Evolutionary conservation across 2,888 invertebrate genomes (phyloP), one percentile per base, ranked within the genome.

Genomic region (Xestoiulus laeticollis): DNA sequence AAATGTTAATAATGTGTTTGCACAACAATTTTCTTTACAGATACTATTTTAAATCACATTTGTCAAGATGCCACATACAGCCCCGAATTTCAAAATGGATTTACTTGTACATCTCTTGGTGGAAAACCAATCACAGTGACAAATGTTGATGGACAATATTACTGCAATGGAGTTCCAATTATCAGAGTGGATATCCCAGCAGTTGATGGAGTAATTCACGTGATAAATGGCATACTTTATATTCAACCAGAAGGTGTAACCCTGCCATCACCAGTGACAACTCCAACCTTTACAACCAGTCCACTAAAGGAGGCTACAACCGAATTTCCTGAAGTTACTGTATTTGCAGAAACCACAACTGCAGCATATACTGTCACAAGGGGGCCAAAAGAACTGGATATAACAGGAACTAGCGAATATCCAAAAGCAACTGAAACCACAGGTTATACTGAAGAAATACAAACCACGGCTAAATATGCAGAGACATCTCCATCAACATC

Each of bases 121-220:
- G 87, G 87, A 6, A 26, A 33, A 30, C 43, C 85, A 84, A 83
- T 87, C 30, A 84, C 44, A 43, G 87, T 87, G 19, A 83, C 53
- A n/a, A 19, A 30, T 30, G 33, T 48, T 30, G 32, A 85, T 26
- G 87, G 85, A 10, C 44, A 48, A 85, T 87, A 87, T 48, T 87
- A 87, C 43, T 83, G 83, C 44, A 87, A 87, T 85, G 59, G 59
- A 33, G 48, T 85, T 87, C 87, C 85, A 48, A 85, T 87, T 44
- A 53, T 87, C 53, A 83, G 48, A 85, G 44, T 87, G 30, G 87
- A 87, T 85, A 59, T 87, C 19, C 85, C 85, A 26, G 85, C 87
- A 26, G 48, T 33, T 85, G 87, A 87, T 85, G 87, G 87, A 8
- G 87, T 87, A 1, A 59, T 87, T 32, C 87, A 87, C 32, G n/a